Base-by-base conservation (phyloP, 1,140 invertebrate genomes). In the Drosophila insularis region DNA sequence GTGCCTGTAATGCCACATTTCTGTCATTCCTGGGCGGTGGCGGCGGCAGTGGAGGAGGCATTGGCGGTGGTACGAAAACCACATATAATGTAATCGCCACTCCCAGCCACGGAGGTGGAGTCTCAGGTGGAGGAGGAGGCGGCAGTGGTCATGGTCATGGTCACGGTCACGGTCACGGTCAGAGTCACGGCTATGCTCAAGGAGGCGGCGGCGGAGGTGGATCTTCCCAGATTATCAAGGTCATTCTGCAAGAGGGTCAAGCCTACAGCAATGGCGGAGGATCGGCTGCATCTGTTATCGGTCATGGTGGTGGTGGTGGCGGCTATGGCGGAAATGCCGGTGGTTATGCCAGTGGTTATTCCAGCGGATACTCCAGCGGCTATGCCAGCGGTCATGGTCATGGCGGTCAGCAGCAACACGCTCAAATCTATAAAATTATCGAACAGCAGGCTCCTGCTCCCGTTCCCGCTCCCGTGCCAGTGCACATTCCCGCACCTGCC, bases 21-120 rank as follows among this genome's bases (percentile, higher is more conserved):
- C 72, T 90, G 23, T 89, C 82, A 53, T 64, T 90, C n/a, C 60
- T 90, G 35, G 89, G 89, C 10, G 87, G 87, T n/a, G 79, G 85
- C 0, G 81, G 80, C 2, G 72, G 70, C 1, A 68, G 78, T 1
- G 64, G 62, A 13, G 35, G 35, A 37, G 35, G 35, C 14, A 63
- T 65, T 3, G 68, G 75, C 7, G 68, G 78, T 1, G 63, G 71
- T 11, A 74, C 64, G 10, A 89, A 80, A 53, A 78, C 68, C 50
- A 89, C 84, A 32, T 89, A 89, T 37, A 80, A 84, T 63, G 71
- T 89, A 14, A 89, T 89, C 55, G 84, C 84, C 32, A 84, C 80
- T 7, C 84, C 84, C 31, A 63, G 62, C n/a, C 62, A 67, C 7
- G 71, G 71, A 8, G 74, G 71, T 7, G 67, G 71, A 27, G 5